Evolutionary conservation across 2,888 invertebrate genomes (phyloP).

Genomic region (Hedychridium roseum): DNA sequence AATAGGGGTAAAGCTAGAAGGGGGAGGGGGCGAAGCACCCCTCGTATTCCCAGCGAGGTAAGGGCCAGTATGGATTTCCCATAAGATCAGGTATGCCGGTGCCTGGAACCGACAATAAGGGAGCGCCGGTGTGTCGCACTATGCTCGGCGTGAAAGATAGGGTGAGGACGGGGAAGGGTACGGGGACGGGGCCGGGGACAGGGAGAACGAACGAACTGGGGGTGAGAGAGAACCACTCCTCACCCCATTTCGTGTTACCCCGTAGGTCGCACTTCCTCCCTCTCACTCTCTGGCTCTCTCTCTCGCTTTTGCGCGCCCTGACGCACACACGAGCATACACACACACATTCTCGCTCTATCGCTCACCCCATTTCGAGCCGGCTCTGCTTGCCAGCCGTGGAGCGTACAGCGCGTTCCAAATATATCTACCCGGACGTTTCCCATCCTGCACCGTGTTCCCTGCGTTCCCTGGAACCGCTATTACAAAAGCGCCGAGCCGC

Average conservation of each 20-base stretch:
- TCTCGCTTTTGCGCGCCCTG: conserved; percentile 20
- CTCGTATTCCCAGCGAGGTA: conserved; percentile 35
- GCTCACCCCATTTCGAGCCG: conserved; percentile 37
- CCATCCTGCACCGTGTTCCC: conserved; percentile 2
- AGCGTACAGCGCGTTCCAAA: conserved; percentile 30
- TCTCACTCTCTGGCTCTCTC: too few species aligned
- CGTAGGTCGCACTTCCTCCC: too few species aligned
- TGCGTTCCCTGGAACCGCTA: conserved; percentile 9
- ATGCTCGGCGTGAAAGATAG: conserved; percentile 9
- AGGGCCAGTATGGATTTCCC: conserved; percentile 59
- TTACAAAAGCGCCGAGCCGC: conserved; percentile 7
- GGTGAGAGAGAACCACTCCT: conserved; percentile 25
- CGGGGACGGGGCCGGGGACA: background rate
- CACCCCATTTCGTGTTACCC: too few species aligned
- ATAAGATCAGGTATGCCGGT: conserved; percentile 59
- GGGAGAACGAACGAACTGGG: conserved; percentile 2
- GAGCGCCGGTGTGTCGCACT: conserved; percentile 45
- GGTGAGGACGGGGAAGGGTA: background rate
- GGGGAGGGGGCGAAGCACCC: conserved; percentile 23
- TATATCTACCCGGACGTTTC: conserved; percentile 15
- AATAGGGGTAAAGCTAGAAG: conserved; percentile 21
- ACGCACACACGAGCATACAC: too few species aligned
- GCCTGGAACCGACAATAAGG: conserved; percentile 58
- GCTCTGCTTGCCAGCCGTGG: conserved; percentile 32
- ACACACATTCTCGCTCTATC: too few species aligned